A percentile compares a stretch with the other conserved stretches of the same genome.
Evolutionary conservation across 2,888 invertebrate genomes (phyloP).

Genomic region (Tetranychus truncatus): DNA sequence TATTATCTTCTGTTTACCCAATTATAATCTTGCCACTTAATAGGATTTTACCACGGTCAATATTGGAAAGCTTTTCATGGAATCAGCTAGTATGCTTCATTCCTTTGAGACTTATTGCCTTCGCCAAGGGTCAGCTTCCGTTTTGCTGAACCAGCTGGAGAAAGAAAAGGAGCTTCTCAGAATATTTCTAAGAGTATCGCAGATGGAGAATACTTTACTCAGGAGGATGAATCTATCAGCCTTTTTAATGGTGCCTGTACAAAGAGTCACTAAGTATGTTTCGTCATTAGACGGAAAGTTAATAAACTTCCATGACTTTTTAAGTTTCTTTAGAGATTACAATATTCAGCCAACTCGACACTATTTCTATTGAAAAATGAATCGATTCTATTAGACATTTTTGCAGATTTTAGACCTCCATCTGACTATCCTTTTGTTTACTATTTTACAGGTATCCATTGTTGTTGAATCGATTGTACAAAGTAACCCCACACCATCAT

Average conservation of each 20-base stretch:
- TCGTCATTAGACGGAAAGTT: neutral
- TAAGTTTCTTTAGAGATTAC: no score
- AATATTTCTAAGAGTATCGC: constrained; percentile 83
- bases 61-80: constrained; percentile 71
- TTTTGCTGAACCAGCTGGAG: constrained; percentile 69
- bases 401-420: neutral
- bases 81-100: constrained; percentile 69
- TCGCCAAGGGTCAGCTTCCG: constrained; percentile 66
- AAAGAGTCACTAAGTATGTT: constrained; percentile 65
- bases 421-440: neutral
- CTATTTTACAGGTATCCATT: constrained; percentile 50
- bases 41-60: constrained; percentile 64
- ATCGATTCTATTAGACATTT: no score
- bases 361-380: no score
- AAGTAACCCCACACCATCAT: constrained; percentile 67
- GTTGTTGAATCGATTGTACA: constrained; percentile 66
- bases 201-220: constrained; percentile 82
- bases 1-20: constrained; percentile 1
- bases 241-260: constrained; percentile 94
- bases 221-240: constrained; percentile 88
- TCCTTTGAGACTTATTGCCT: constrained; percentile 89
- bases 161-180: constrained; percentile 81
- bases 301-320: no score
- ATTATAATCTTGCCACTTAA: neutral
- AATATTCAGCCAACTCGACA: no score